Evolutionary conservation across 1,140 invertebrate species (phyloP).

Genomic region (Musca vetustissima): DNA sequence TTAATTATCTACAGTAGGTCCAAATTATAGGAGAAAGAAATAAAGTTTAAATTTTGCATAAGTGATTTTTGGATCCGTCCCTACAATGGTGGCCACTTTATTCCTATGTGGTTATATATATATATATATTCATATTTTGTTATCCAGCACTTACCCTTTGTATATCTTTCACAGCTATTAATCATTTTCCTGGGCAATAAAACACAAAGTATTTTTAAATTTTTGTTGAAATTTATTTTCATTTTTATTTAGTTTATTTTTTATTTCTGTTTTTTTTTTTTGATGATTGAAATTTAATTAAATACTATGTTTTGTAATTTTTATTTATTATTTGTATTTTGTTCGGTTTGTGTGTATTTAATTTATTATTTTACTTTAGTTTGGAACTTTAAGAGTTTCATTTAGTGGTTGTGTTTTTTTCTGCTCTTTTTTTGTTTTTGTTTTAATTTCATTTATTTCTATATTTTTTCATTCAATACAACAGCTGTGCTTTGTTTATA

Average conservation of each 20-base stretch:
- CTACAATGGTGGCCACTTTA: too few relatives aligned
- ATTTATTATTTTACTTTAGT: not conserved
- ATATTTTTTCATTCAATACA: not conserved
- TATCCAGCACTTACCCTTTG: too few relatives aligned
- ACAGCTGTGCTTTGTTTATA: too few relatives aligned
- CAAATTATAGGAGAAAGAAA: too few relatives aligned
- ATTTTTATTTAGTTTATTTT: not conserved
- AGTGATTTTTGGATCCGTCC: too few relatives aligned
- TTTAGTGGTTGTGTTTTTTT: conserved; percentile 14
- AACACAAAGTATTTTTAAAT: not conserved
- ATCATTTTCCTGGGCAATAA: not conserved
- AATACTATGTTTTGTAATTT: not conserved
- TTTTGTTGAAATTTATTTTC: not conserved
- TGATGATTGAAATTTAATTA: conserved; percentile 10
- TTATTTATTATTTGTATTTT: not conserved
- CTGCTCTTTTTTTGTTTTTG: too few relatives aligned
- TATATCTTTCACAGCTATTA: not conserved
- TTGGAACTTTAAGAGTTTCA: conserved; percentile 24
- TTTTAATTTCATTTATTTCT: not conserved
- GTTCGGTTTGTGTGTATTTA: not conserved
- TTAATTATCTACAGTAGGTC: too few relatives aligned
- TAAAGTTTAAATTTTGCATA: too few relatives aligned
- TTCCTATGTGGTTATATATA: too few relatives aligned
- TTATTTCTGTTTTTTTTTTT: not conserved
- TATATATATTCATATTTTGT: too few relatives aligned